Base-by-base conservation (phyloP, 30 jellyfish, hydroid and myxozoan species). In the Aurelia sp. region DNA sequence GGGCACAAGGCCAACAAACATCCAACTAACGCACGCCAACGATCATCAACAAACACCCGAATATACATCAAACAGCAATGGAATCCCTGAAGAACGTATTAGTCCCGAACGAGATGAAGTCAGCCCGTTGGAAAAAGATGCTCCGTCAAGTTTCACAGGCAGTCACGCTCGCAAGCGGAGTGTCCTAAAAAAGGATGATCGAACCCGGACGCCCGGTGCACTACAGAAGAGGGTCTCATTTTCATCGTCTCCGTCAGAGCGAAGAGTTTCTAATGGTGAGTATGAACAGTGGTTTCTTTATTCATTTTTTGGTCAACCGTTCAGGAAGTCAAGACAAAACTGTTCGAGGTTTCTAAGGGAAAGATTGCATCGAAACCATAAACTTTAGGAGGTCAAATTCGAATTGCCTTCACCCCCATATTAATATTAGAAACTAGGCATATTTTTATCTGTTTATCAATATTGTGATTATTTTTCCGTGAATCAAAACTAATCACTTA, bases 251-350 rank as follows among this genome's bases (percentile, higher is more conserved):
- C 89, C 95, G 20, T 84, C 93, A 30, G 96, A 89, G 55, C 76
- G 92, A 82, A 74, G 97, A 66, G 97, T 89, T 31, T 88, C 97
- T 21, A 89, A 81, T 76, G 99, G 99, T 94, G 75, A 63, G 92
- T 44, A 9, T 44, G 55, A 44, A 44, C 2, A 9, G 55, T 44
- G 10, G 55, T 44, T 44, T 6, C 0, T 44, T 44, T 44, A 44
- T 7, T 44, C 16, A 9, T 44, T 5, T 44, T 44, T 44, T 44
- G 55, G 55, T 44, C 15, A 10, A 44, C 55, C 55, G 16, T 44
- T 44, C 55, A 44, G 55, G 55, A 44, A 44, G 55, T 44, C 55
- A 5, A 44, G 11, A 44, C 15, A 44, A 44, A 44, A 44, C 10
- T 44, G 55, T 44, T 44, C 55, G 15, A 44, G 51, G 51, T 40